Conservation (phyloP, 2,888 invertebrate genomes). For the Drosophila neonasuta region DNA sequence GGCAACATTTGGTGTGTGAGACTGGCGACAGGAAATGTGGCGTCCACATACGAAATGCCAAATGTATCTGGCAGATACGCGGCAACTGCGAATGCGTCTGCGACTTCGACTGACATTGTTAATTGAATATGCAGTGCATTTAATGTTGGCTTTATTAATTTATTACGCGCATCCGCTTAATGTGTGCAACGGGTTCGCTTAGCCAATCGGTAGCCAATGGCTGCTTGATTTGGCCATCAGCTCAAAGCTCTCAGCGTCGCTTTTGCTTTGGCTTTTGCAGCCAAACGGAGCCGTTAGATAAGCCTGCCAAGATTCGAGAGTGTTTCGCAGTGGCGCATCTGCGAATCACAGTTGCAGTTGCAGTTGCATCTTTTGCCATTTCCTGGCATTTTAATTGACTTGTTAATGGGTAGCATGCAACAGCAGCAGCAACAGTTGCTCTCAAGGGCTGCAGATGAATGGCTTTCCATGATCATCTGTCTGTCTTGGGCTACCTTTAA, state of each 20-base stretch:
- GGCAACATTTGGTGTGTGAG: slow-evolving; percentile 16
- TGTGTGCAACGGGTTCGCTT: slow-evolving; percentile 42
- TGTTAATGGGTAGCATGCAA: slow-evolving; percentile 64
- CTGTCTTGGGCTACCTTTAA: slow-evolving; percentile 29
- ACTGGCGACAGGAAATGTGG: slow-evolving; percentile 47
- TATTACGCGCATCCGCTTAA: slow-evolving; percentile 79
- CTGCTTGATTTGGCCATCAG: slow-evolving; percentile 15
- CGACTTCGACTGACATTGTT: slow-evolving; percentile 67
- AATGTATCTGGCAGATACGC: slow-evolving; percentile 72
- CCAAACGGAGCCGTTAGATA: slow-evolving; percentile 73
- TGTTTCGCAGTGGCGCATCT: slow-evolving; percentile 13
- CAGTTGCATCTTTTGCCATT: slow-evolving; percentile 41
- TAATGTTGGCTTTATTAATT: slow-evolving; percentile 77
- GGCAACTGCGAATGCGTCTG: background rate
- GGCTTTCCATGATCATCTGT: slow-evolving; percentile 45
- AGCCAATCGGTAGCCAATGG: slow-evolving; percentile 2
- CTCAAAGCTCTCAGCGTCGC: slow-evolving; percentile 16
- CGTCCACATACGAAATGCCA: slow-evolving; percentile 56
- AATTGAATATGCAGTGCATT: slow-evolving; percentile 77
- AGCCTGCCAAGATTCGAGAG: slow-evolving; percentile 49
- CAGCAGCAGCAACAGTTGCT: slow-evolving; percentile 6
- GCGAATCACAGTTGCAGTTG: slow-evolving; percentile 36
- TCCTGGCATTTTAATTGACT: slow-evolving; percentile 77
- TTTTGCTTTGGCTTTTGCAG: slow-evolving; percentile 16
- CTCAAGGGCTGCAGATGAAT: slow-evolving; percentile 45